phyloP scores from a whole-genome alignment of 2,113 vertebrate genomes.

The Chaetodon auriga region DNA sequence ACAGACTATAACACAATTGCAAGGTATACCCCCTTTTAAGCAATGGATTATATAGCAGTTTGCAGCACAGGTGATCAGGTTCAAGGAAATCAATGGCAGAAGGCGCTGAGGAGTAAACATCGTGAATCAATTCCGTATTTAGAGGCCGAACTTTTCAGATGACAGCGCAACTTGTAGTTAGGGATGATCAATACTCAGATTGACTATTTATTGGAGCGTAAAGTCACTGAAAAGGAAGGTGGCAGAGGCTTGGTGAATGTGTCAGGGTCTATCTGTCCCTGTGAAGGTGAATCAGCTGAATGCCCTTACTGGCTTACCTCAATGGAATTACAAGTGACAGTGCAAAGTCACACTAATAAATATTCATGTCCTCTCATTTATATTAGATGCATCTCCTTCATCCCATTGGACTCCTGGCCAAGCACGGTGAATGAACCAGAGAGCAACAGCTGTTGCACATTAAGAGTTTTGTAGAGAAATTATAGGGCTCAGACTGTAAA shows the following conservation, averaged over 20 bases:
- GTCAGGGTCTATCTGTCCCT: constrained; percentile 16
- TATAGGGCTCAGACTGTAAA: background rate
- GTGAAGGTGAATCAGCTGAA: constrained; percentile 34
- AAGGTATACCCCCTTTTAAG: background rate
- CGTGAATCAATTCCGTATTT: constrained; percentile 32
- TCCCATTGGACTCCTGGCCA: constrained; percentile 11
- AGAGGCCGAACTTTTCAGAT: constrained; percentile 48
- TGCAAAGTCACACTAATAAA: constrained; percentile 49
- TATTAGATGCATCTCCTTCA: constrained; percentile 29
- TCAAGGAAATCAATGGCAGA: constrained; percentile 28
- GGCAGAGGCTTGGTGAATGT: constrained; percentile 18
- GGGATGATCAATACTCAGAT: constrained; percentile 39
- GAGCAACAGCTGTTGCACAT: constrained; percentile 14
- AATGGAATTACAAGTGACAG: constrained; percentile 22
- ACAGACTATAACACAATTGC: background rate
- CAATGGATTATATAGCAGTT: background rate
- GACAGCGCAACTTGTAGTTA: constrained; percentile 40
- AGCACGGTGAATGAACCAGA: constrained; percentile 12
- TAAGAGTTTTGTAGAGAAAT: constrained; percentile 10
- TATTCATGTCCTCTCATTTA: constrained; percentile 51
- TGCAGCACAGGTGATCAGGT: constrained; percentile 13
- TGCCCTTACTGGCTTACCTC: constrained; percentile 17
- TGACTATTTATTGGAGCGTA: constrained; percentile 39
- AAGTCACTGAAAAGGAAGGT: constrained; percentile 12
- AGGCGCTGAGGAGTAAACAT: background rate